Evolutionary conservation across 92 coral and sea anemone genomes (phyloP).

Genomic region (Epizoanthus illoricatus): DNA sequence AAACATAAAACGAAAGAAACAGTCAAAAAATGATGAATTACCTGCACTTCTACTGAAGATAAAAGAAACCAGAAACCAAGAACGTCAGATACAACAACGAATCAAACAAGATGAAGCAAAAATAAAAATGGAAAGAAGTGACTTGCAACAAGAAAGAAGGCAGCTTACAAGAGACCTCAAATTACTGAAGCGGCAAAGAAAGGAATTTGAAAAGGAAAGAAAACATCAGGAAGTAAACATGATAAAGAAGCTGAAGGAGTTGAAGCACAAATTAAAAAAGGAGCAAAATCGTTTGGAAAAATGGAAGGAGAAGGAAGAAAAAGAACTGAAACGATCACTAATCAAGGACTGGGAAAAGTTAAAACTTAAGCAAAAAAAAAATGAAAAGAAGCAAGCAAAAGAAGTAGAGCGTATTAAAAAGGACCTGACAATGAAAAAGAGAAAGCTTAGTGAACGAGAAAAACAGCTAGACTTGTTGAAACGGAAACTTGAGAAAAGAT

Average conservation of each 20-base stretch:
- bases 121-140: background rate
- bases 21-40: constrained; percentile 1
- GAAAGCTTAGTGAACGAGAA: constrained; percentile 54
- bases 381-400: constrained; percentile 45
- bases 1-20: background rate
- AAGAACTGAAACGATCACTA: constrained; percentile 54
- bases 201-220: constrained; percentile 47
- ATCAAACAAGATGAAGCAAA: constrained; percentile 15
- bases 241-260: constrained; percentile 43
- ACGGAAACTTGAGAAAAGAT: constrained; percentile 52
- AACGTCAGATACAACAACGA: constrained; percentile 7
- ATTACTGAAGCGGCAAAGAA: constrained; percentile 51
- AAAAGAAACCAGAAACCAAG: background rate
- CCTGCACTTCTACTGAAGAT: constrained; percentile 14
- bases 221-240: constrained; percentile 13
- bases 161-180: constrained; percentile 1
- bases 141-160: constrained; percentile 6
- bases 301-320: constrained; percentile 59
- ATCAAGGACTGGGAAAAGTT: constrained; percentile 54
- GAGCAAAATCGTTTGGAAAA: constrained; percentile 65
- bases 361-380: constrained; percentile 42
- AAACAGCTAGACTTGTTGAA: constrained; percentile 55
- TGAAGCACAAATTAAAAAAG: constrained; percentile 39
- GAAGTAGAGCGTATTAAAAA: constrained; percentile 59
- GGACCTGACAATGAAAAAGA: constrained; percentile 59